Evolutionary conservation across 2,888 invertebrate genomes (phyloP), one percentile per base, ranked within the genome.

Genomic region (Drosophila ochracea): DNA sequence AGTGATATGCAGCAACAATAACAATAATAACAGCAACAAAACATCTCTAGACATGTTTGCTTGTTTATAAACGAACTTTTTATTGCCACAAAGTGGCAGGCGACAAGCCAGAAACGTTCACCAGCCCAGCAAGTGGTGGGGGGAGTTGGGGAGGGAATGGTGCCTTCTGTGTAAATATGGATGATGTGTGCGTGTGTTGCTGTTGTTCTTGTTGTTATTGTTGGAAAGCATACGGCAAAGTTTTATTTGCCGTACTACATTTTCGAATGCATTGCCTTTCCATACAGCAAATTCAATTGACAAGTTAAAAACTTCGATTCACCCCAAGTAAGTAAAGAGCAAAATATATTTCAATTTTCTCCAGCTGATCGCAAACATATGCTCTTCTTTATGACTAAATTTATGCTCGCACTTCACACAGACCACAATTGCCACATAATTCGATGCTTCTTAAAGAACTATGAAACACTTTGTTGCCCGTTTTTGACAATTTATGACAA

Each of bases 41-140:
- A 76, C 80, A 78, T 73, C 72, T 69, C 78, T 61, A 68, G 76
- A 63, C 65, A 78, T 80, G 84, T 84, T 83, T 85, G 88, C 81
- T 83, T 83, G 82, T 85, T 86, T 85, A 85, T 84, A 87, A 85
- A 82, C 88, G 82, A 85, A 83, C 81, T 85, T 85, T 86, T 85
- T 88, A 86, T 88, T 87, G 88, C 88, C 82, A 66, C 82, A 86
- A 84, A 84, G 84, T 85, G 84, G 82, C 80, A 73, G 83, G 77
- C 84, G 84, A 85, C 84, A 85, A 84, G 84, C 80, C 78, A 68
- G 73, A 73, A 76, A 65, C 53, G 67, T 65, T 69, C 76, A 50
- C 60, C 76, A 68, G 59, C 53, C 31, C 62, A 55, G 47, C 37
- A 52, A 53, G 11, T 11, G 53, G 21, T 9, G 63, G 41, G n/a